Evolutionary conservation across 1,140 invertebrate genomes (phyloP).

Genomic region (Zophobas morio): DNA sequence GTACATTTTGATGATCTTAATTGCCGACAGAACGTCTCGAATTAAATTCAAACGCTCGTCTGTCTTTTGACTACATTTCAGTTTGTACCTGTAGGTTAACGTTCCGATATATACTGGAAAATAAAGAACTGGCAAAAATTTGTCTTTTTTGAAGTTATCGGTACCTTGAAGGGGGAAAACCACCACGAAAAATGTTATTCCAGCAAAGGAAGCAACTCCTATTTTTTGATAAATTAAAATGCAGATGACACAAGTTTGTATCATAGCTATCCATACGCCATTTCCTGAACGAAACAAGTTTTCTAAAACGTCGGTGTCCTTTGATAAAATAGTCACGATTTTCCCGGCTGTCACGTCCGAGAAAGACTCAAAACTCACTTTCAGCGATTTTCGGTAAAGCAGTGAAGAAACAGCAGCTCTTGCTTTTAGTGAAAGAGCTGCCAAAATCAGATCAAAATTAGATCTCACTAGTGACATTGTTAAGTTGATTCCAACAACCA

Average conservation of each 20-base stretch:
- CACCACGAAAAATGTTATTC: slow-evolving; percentile 82
- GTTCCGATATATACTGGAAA: slow-evolving; percentile 77
- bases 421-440: slow-evolving; percentile 80
- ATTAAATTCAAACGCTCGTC: slow-evolving; percentile 26
- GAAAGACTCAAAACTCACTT: slow-evolving; percentile 76
- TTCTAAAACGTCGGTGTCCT: slow-evolving; percentile 83
- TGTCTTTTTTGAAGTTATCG: background rate
- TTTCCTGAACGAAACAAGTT: slow-evolving; percentile 76
- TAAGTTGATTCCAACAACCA: slow-evolving; percentile 78
- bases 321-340: slow-evolving; percentile 89
- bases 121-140: slow-evolving; percentile 20
- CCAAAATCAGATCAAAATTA: slow-evolving; percentile 81
- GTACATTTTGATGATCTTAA: slow-evolving; percentile 35
- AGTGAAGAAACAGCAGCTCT: slow-evolving; percentile 83
- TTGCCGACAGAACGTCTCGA: slow-evolving; percentile 22
- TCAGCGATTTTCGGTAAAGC: slow-evolving; percentile 85
- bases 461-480: slow-evolving; percentile 80
- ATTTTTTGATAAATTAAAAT: slow-evolving; percentile 84
- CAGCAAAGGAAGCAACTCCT: slow-evolving; percentile 81
- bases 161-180: slow-evolving; percentile 87
- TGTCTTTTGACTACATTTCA: slow-evolving; percentile 71
- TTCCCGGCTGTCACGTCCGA: slow-evolving; percentile 82
- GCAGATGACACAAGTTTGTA: slow-evolving; percentile 82
- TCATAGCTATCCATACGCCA: slow-evolving; percentile 77
- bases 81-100: slow-evolving; percentile 76